Evolutionary conservation across 1,140 invertebrate genomes (phyloP).

Genomic region (Drosophila elegans): DNA sequence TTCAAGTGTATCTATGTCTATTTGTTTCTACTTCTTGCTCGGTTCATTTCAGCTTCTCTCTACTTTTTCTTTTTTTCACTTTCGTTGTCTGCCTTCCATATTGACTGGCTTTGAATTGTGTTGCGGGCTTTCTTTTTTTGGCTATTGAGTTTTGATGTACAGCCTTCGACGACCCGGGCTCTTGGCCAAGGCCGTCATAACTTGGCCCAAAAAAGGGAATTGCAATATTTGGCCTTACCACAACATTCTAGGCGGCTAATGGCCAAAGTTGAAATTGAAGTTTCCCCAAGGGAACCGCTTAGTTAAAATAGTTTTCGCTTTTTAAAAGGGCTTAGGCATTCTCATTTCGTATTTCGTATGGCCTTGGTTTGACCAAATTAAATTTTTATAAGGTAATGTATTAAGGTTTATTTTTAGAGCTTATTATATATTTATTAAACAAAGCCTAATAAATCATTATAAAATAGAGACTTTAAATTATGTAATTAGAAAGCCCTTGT

Average conservation of each 20-base stretch:
- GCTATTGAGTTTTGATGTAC: constrained; percentile 66
- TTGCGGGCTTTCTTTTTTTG: constrained; percentile 2
- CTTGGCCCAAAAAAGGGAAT: constrained; percentile 20
- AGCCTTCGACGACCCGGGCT: constrained; percentile 14
- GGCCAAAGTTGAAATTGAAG: constrained; percentile 32
- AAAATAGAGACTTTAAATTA: too few relatives aligned
- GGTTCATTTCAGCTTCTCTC: constrained; percentile 26
- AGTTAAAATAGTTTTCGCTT: constrained; percentile 15
- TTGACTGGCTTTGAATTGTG: constrained; percentile 19
- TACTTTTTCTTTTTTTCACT: constrained; percentile 16
- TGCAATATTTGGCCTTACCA: constrained; percentile 22
- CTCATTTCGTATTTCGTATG: not conserved
- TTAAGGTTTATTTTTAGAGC: too few relatives aligned
- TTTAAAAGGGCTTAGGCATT: constrained; percentile 6
- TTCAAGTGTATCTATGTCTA: not conserved
- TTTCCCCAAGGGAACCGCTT: constrained; percentile 6
- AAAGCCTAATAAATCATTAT: too few relatives aligned
- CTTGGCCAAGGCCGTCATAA: constrained; percentile 41
- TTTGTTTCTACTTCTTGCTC: constrained; percentile 25
- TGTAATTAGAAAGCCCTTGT: too few relatives aligned
- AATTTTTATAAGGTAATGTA: too few relatives aligned
- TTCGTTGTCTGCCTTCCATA: constrained; percentile 35
- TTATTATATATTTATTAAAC: too few relatives aligned
- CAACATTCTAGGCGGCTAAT: constrained; percentile 32
- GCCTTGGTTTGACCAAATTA: not conserved